Base-by-base conservation (phyloP, 2,888 invertebrate species). In the Torymus tubicola region DNA sequence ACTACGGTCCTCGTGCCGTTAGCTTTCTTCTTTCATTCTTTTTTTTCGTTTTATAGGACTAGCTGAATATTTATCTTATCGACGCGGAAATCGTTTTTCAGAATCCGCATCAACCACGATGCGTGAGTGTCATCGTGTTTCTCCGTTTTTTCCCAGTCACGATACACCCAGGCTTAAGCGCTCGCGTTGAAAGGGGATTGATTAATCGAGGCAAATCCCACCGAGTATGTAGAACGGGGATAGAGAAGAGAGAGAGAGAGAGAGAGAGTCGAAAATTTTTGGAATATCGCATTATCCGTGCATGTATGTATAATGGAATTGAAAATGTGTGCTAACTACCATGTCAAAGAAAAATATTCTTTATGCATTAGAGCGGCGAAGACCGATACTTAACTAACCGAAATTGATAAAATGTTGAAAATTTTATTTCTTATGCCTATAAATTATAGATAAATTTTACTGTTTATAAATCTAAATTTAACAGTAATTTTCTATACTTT, bases 161-260 rank as follows among this genome's bases (percentile, higher is more conserved):
- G 14, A 18, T 77, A 18, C n/a, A 67, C 5, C 8, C 13, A 50
- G 8, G 16, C 42, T 42, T 3, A 31, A 31, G 31, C 31, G 31
- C 31, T 31, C 3, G 31, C 5, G 31, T 31, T 2, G 4, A 0
- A 31, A 24, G 21, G 55, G 14, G 42, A 55, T 77, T 77, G 76
- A 77, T 71, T 77, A 71, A 71, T 71, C 10, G 53, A 68, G 42
- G 12, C 57, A 31, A 65, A 77, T 70, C 58, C 64, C 58, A 52
- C 31, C 4, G 8, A 65, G 14, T 14, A n/a, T 31, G 24, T 14
- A 13, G 18, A 52, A 8, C 12, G 21, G 11, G n/a, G 2, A 52
- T 16, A 18, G 12, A 58, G 61, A 24, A 42, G 42, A 42, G 8
- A 42, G 42, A 42, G 42, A 42, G 42, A 42, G 42, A 42, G 42